A percentile compares a stretch with the other conserved stretches of the same genome.
Conservation (phyloP, 2,888 invertebrate genomes). For the Hyposoter dolosus region DNA sequence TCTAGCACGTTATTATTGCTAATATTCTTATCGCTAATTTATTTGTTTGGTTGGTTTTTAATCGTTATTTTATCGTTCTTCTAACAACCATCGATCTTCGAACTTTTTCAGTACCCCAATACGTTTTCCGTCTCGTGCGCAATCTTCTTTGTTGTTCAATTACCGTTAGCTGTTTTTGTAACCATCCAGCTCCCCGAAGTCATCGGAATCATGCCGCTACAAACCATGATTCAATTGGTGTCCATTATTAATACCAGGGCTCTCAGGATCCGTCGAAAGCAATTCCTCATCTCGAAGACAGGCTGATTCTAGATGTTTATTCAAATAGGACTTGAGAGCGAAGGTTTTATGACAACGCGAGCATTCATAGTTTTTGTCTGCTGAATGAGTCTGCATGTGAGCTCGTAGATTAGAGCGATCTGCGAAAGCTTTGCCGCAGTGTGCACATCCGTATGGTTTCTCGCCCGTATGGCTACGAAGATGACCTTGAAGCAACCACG, state of each 20-base stretch:
- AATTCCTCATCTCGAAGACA: slow-evolving; percentile 88
- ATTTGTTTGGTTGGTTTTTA: neutral
- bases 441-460: slow-evolving; percentile 96
- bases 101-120: neutral
- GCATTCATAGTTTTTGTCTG: slow-evolving; percentile 96
- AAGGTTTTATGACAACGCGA: slow-evolving; percentile 95
- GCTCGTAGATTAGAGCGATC: slow-evolving; percentile 97
- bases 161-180: slow-evolving; percentile 65
- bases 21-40: neutral
- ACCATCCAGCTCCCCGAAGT: slow-evolving; percentile 45
- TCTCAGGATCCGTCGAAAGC: slow-evolving; percentile 66
- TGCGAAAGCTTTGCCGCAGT: slow-evolving; percentile 97
- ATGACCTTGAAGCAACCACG: slow-evolving; percentile 97
- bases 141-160: slow-evolving; percentile 48
- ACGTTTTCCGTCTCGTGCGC: neutral
- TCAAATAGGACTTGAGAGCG: slow-evolving; percentile 97
- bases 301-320: slow-evolving; percentile 97
- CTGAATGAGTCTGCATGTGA: slow-evolving; percentile 97
- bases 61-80: neutral
- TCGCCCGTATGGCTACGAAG: slow-evolving; percentile 96
- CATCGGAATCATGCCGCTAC: slow-evolving; percentile 77
- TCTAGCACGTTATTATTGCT: slow-evolving; percentile 67
- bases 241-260: slow-evolving; percentile 53
- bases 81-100: neutral
- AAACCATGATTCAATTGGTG: slow-evolving; percentile 78